Base-by-base conservation (phyloP, 2,113 vertebrate genomes). In the Phylloscopus trochiloides region DNA sequence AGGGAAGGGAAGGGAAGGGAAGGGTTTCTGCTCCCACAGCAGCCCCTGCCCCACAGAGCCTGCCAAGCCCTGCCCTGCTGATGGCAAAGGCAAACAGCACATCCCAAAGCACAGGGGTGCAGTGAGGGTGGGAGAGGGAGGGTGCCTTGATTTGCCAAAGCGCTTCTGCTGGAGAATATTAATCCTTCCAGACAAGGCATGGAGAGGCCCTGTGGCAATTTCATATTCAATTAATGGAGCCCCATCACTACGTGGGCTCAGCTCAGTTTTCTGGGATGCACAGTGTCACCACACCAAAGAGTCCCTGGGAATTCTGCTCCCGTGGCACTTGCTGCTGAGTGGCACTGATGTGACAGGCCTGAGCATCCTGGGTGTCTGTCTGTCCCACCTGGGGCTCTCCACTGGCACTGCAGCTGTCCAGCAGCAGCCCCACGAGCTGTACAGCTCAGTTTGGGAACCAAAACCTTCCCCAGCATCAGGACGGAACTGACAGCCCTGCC, bases 111-210 rank as follows among this genome's bases (percentile, higher is more conserved):
- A 12, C 76, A 51, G 84, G 84, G 77, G 68, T 54, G 86, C 83
- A 50, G 63, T 20, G 32, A 73, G 42, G 47, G 34, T 34, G 55
- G 92, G 50, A 91, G 88, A 66, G 1, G 59, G 88, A 66, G 1
- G 59, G 68, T 32, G 57, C 66, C 83, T 91, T 55, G 38, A 74
- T 81, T 80, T 91, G 90, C 90, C 92, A 74, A 80, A 94, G 73
- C 34, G 84, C 16, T 80, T 77, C 80, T 63, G 59, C 66, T 77
- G 66, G 75, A 62, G 62, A 91, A 38, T 84, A 89, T 80, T 84
- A 86, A 96, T 95, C 83, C 58, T 34, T 58, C 42, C 90, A 94
- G 91, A 96, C 87, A 84, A 66, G 28, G 63, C 83, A 77, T 4
- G 68, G 81, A 50, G 38, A 94, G 73, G 57, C 76, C 93, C 93